Evolutionary conservation across 2,797 vertebrate species (phyloP).

Genomic region (Gadopsis marmoratus): DNA sequence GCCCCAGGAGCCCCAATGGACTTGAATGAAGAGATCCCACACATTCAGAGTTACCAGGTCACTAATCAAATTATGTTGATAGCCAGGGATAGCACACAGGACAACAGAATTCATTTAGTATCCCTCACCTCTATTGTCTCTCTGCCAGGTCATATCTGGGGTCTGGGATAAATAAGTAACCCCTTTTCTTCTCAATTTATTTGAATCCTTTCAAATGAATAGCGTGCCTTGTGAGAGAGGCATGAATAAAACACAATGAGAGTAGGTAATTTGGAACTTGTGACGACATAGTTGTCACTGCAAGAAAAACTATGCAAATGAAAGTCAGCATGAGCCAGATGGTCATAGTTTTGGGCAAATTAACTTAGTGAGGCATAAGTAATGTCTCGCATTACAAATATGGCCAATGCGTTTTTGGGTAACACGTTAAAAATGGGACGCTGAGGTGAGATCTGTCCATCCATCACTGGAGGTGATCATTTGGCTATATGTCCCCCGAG

Average conservation of each 20-base stretch:
- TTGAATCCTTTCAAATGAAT: slow-evolving; percentile 73
- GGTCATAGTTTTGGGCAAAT: slow-evolving; percentile 82
- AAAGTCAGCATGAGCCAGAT: slow-evolving; percentile 83
- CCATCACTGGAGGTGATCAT: slow-evolving; percentile 72
- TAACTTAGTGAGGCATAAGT: slow-evolving; percentile 80
- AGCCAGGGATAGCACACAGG: slow-evolving; percentile 72
- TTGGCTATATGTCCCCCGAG: slow-evolving; percentile 70
- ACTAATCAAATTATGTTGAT: slow-evolving; percentile 87
- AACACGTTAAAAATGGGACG: slow-evolving; percentile 50
- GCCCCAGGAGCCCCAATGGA: slow-evolving; percentile 74
- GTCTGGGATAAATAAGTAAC: slow-evolving; percentile 78
- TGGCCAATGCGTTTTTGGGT: slow-evolving; percentile 72
- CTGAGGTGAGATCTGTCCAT: slow-evolving; percentile 70
- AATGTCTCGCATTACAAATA: slow-evolving; percentile 77
- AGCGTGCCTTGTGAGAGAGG: slow-evolving; percentile 56
- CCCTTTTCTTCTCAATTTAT: slow-evolving; percentile 68
- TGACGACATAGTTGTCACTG: slow-evolving; percentile 74
- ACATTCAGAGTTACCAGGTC: slow-evolving; percentile 84
- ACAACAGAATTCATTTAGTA: slow-evolving; percentile 84
- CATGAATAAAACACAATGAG: slow-evolving; percentile 76
- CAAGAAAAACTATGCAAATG: slow-evolving; percentile 79
- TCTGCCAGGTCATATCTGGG: slow-evolving; percentile 69
- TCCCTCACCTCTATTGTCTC: slow-evolving; percentile 76
- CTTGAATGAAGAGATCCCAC: slow-evolving; percentile 80
- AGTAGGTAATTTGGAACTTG: slow-evolving; percentile 77